Conservation (phyloP, 1,140 invertebrate species). For the Antheraea mylitta region DNA sequence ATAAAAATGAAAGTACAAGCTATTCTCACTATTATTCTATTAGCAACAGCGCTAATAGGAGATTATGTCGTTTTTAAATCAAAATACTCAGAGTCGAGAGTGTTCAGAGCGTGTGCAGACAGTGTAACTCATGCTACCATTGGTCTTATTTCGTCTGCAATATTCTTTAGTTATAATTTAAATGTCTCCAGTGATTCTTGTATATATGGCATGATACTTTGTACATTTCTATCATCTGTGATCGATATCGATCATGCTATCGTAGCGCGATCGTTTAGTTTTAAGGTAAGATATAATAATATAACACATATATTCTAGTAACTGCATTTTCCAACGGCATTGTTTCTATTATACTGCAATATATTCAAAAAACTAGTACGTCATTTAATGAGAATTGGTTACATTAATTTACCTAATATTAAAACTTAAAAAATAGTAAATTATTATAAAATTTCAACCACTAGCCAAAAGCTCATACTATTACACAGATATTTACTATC, state of each 20-base stretch:
- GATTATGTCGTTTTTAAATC: conserved; percentile 58
- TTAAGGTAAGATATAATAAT: conserved; percentile 45
- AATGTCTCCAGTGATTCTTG: conserved; percentile 30
- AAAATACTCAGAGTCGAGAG: conserved; percentile 43
- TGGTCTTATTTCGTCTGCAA: conserved; percentile 44
- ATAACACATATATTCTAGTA: too few species aligned
- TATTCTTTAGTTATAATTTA: conserved; percentile 49
- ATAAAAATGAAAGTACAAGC: conserved; percentile 3
- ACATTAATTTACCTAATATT: too few species aligned
- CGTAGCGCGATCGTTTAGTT: conserved; percentile 49
- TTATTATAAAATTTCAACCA: too few species aligned
- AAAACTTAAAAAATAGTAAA: too few species aligned
- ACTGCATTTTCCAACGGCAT: too few species aligned
- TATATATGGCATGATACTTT: conserved; percentile 46
- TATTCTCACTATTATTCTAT: conserved; percentile 25
- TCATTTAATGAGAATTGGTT: too few species aligned
- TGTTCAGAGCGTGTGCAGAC: conserved; percentile 48
- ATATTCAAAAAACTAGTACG: too few species aligned
- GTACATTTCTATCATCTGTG: conserved; percentile 47
- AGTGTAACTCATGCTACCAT: conserved; percentile 45
- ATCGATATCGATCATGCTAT: conserved; percentile 64
- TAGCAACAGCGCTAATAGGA: conserved; percentile 37
- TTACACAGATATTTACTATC: too few species aligned
- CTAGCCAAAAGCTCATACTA: too few species aligned
- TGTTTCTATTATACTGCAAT: too few species aligned